A percentile compares a stretch with the other conserved stretches of the same genome.
Evolutionary conservation across 2,888 invertebrate species (phyloP).

Genomic region (Melanostoma scalare): DNA sequence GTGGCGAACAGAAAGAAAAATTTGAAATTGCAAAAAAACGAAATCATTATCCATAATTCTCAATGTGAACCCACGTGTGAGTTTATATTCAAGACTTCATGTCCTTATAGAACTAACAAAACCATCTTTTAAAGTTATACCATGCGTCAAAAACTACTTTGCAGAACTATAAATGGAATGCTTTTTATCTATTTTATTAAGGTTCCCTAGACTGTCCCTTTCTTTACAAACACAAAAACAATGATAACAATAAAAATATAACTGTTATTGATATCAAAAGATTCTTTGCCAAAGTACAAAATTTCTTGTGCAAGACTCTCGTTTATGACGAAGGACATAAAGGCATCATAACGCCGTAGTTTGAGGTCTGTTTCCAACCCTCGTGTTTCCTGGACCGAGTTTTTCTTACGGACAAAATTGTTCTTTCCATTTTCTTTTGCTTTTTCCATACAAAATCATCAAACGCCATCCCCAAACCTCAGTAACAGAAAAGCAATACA

Average conservation of each 20-base stretch:
- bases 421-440: conserved; percentile 41
- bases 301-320: conserved; percentile 56
- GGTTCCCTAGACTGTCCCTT: no score
- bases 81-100: no score
- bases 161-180: no score
- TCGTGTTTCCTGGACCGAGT: conserved; percentile 24
- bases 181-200: no score
- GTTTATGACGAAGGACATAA: conserved; percentile 65
- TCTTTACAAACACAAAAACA: conserved; percentile 8
- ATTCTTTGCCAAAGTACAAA: conserved; percentile 52
- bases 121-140: no score
- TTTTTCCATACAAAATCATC: conserved; percentile 61
- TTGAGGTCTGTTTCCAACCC: conserved; percentile 50
- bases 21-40: no score
- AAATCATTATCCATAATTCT: no score
- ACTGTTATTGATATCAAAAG: conserved; percentile 66
- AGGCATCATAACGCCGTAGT: conserved; percentile 66
- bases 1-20: no score
- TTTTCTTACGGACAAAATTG: conserved; percentile 44
- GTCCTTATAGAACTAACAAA: no score
- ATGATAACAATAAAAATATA: conserved; percentile 69
- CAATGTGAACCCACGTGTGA: no score
- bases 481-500: conserved; percentile 18
- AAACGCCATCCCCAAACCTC: conserved; percentile 54
- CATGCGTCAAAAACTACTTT: no score